Conservation (phyloP, 2,113 vertebrate species). For the Microcebus jonahi region DNA sequence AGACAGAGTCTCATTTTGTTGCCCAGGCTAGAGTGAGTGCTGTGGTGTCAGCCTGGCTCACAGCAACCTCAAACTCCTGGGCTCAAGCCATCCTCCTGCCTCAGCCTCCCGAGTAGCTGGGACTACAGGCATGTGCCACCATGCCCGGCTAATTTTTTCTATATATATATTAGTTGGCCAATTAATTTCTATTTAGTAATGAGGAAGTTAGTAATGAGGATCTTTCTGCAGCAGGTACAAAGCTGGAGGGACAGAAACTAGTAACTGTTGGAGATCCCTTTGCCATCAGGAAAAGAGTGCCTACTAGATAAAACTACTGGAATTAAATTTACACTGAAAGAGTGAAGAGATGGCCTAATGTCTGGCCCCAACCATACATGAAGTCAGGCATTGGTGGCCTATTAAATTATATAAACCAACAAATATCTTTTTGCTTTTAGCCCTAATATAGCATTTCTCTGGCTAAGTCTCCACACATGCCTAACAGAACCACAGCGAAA, state of each 20-base stretch:
- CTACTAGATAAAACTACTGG: neutral
- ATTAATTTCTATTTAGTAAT: too few species aligned
- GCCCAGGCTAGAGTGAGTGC: too few species aligned
- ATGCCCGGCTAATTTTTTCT: too few species aligned
- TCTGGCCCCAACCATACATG: neutral
- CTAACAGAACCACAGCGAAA: neutral
- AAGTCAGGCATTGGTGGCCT: neutral
- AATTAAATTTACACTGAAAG: neutral
- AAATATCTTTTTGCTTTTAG: neutral
- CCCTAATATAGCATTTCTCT: neutral
- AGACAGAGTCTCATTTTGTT: too few species aligned
- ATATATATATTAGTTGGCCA: too few species aligned
- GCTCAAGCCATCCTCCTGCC: too few species aligned
- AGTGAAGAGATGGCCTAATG: neutral
- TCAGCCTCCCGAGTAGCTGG: too few species aligned
- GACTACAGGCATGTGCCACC: too few species aligned
- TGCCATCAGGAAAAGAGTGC: neutral
- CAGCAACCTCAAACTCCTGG: too few species aligned
- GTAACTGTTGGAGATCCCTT: neutral
- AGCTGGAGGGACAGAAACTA: neutral
- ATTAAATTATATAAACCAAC: neutral
- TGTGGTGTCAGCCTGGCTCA: too few species aligned
- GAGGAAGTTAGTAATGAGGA: neutral
- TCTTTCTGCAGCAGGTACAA: neutral
- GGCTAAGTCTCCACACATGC: neutral